Evolutionary conservation across 2,888 invertebrate species (phyloP).

Genomic region (Eristalinus aeneus): DNA sequence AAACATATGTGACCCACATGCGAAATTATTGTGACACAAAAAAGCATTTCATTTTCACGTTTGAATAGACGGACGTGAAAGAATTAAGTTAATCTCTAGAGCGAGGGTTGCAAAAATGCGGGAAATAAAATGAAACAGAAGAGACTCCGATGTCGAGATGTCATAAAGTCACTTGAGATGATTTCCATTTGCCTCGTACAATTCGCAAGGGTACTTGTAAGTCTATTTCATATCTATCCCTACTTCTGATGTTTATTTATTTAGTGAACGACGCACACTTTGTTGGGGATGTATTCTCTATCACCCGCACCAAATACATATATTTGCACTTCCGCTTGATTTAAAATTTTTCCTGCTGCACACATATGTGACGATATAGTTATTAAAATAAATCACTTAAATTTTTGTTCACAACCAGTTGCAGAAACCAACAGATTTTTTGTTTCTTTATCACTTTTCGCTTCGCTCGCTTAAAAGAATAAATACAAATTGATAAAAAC

Average conservation of each 20-base stretch:
- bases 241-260: background rate
- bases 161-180: background rate
- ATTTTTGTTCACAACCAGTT: slow-evolving; percentile 37
- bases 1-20: background rate
- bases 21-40: background rate
- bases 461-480: background rate
- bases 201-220: background rate
- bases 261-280: background rate
- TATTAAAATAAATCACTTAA: slow-evolving; percentile 15
- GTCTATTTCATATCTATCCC: background rate
- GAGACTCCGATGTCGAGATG: background rate
- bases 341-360: background rate
- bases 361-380: slow-evolving; percentile 9
- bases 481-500: background rate
- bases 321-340: background rate
- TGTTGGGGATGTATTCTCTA: background rate
- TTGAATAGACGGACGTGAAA: background rate
- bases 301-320: background rate
- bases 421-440: background rate
- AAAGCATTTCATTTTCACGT: background rate
- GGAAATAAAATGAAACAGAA: background rate
- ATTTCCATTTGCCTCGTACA: background rate
- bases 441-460: slow-evolving; percentile 1
- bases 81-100: background rate
- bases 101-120: background rate